Percentiles rank a stretch among this genome's conserved stretches.
Conservation (phyloP, 2,113 vertebrate species). For the Malurus elegans region DNA sequence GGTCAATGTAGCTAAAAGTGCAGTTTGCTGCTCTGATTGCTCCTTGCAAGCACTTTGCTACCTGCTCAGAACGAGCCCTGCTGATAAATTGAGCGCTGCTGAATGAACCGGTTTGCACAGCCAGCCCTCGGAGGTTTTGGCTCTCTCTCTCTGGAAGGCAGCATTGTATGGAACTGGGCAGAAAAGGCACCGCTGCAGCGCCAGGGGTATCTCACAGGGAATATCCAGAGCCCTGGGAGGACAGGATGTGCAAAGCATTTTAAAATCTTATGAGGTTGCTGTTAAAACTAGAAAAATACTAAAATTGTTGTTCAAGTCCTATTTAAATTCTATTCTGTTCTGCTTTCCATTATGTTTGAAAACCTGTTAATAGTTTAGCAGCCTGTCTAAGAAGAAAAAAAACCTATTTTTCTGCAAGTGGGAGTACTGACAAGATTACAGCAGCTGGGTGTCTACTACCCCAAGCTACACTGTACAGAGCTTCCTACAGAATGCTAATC, state of each 20-base stretch:
- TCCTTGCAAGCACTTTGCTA: conserved; percentile 6
- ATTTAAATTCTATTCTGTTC: background rate
- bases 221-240: background rate
- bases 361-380: background rate
- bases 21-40: background rate
- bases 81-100: background rate
- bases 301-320: background rate
- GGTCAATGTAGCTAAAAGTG: background rate
- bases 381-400: background rate
- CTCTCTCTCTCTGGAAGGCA: background rate
- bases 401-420: background rate
- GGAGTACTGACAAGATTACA: background rate
- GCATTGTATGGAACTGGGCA: background rate
- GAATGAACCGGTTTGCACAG: background rate
- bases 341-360: background rate
- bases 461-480: background rate
- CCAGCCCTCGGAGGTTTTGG: background rate
- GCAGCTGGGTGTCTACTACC: background rate
- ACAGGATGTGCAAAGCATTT: background rate
- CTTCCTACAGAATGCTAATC: background rate
- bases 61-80: background rate
- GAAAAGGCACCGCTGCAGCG: background rate
- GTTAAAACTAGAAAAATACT: background rate
- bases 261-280: background rate
- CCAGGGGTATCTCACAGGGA: background rate